Conservation (phyloP, 2,797 vertebrate species). For the Xiphorhynchus erythropygius region DNA sequence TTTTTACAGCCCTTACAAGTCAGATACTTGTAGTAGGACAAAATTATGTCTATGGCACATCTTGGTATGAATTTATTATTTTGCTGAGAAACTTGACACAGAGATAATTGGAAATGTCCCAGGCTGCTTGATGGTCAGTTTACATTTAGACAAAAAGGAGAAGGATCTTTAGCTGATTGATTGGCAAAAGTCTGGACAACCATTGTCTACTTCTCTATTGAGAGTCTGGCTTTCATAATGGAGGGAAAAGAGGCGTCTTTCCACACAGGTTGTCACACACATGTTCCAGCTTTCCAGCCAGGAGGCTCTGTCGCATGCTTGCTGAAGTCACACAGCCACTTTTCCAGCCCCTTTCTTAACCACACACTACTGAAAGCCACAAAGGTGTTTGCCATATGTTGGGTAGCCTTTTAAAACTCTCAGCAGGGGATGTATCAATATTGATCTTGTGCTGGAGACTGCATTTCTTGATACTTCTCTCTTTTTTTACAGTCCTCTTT, state of each 20-base stretch:
- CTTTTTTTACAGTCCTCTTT: not conserved
- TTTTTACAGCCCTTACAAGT: not conserved
- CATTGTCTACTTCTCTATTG: accelerated
- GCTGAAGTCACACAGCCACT: not conserved
- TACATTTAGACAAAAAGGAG: not conserved
- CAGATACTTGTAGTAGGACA: not conserved
- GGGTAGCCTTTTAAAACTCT: not conserved
- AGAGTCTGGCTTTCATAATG: not conserved
- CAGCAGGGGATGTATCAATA: not conserved
- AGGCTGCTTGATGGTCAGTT: not conserved
- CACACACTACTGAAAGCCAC: not conserved
- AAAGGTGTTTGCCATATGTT: not conserved
- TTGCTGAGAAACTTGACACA: not conserved
- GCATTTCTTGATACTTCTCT: not conserved
- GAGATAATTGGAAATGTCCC: not conserved
- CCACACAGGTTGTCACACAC: not conserved
- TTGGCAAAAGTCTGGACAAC: not conserved
- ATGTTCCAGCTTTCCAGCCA: not conserved
- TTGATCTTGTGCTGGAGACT: constrained; percentile 1
- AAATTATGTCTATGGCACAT: not conserved
- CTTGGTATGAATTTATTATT: not conserved
- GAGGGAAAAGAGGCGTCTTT: not conserved
- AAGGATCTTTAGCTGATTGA: not conserved
- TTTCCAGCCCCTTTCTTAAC: not conserved
- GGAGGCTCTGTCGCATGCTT: not conserved